These are phyloP conservation scores for Crossoptilon crossoptilon DNA, from an alignment of 2,797 vertebrate genomes.

Conservation along the genomic window DNA sequence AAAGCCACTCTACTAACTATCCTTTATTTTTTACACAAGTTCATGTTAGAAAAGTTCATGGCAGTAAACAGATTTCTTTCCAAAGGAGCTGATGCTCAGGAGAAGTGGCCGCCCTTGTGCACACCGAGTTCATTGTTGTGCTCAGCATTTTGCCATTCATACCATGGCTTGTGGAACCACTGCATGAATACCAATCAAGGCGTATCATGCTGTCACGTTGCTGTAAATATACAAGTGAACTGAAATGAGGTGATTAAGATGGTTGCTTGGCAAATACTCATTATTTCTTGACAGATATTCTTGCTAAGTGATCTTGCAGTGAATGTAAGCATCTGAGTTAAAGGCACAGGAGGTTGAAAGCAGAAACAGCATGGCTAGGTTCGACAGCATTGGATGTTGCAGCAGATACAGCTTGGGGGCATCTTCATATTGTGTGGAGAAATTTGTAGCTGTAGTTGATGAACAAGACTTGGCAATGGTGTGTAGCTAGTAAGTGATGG, in stretches of 20 bases:
- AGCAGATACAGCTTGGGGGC: not conserved
- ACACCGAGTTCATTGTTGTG: not conserved
- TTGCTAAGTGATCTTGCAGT: not conserved
- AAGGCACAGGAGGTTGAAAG: not conserved
- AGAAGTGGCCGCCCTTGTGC: not conserved
- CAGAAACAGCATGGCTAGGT: accelerated
- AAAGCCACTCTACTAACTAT: not conserved
- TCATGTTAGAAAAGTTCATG: too few species aligned
- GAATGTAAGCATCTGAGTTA: not conserved
- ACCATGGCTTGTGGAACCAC: accelerated
- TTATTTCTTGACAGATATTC: slow-evolving; percentile 10
- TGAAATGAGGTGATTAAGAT: slow-evolving; percentile 25
- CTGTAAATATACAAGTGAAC: not conserved
- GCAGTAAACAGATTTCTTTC: not conserved
- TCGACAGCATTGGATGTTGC: not conserved
- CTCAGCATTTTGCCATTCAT: not conserved
- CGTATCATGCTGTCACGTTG: accelerated
- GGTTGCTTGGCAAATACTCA: slow-evolving; percentile 23
- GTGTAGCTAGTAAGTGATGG: accelerated
- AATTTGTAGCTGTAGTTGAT: not conserved
- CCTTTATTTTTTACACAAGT: not conserved
- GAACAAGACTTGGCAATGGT: not conserved
- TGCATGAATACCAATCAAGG: not conserved
- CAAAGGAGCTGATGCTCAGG: not conserved
- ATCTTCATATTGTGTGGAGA: not conserved